A percentile compares a stretch with the other conserved stretches of the same genome.
phyloP scores from a whole-genome alignment of 2,113 vertebrate species.

The Stercorarius parasiticus region DNA sequence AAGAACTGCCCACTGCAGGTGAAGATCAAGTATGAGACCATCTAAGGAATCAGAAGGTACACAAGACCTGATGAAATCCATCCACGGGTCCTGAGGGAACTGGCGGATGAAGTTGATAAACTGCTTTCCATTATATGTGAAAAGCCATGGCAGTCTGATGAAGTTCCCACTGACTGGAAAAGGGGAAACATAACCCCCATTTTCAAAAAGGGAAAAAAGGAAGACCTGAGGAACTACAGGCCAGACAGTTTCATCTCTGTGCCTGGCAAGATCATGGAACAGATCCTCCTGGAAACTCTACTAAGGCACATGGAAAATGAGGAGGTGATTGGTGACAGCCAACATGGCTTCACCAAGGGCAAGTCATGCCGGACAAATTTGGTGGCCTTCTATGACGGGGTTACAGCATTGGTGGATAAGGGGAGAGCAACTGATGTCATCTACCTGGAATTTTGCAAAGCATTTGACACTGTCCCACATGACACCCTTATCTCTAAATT shows the following conservation, averaged over 20 bases:
- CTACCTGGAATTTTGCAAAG: too few relatives aligned
- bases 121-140: background rate
- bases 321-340: background rate
- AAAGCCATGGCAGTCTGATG: background rate
- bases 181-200: too few relatives aligned
- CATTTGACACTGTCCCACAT: too few relatives aligned
- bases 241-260: background rate
- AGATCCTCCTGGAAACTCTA: background rate
- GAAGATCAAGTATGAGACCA: background rate
- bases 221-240: too few relatives aligned
- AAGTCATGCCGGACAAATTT: background rate
- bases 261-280: background rate
- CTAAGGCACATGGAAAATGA: too few relatives aligned
- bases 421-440: too few relatives aligned
- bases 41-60: background rate
- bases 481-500: too few relatives aligned
- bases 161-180: too few relatives aligned
- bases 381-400: too few relatives aligned
- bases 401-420: too few relatives aligned
- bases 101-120: background rate
- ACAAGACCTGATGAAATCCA: background rate
- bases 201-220: too few relatives aligned
- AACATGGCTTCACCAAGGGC: background rate
- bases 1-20: background rate
- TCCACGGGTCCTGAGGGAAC: background rate